Conservation (phyloP, 53 echinoderm and acorn worm species). For the Patiria pectinifera region DNA sequence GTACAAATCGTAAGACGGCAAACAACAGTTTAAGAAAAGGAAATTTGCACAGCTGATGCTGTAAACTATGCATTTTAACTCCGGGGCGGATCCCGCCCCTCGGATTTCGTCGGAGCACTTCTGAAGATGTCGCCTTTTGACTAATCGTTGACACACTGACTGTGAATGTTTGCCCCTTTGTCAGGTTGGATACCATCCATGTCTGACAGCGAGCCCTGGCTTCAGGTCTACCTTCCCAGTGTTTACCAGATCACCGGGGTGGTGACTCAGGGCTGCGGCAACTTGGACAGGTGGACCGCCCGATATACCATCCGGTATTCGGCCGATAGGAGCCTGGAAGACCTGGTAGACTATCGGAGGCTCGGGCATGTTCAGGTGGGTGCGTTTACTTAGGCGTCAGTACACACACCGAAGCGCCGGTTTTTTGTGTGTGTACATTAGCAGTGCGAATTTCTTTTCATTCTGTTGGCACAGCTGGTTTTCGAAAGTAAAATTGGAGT, state of each 20-base stretch:
- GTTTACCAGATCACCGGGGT: slow-evolving; percentile 67
- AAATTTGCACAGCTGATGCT: too few species aligned
- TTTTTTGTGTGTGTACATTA: neutral
- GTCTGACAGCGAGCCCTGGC: slow-evolving; percentile 11
- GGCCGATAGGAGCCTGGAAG: slow-evolving; percentile 21
- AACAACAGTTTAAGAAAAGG: too few species aligned
- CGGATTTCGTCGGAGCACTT: too few species aligned
- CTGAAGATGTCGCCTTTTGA: neutral
- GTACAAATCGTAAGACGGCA: too few species aligned
- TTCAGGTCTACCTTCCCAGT: slow-evolving; percentile 64
- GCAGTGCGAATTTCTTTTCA: neutral
- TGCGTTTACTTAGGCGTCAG: neutral
- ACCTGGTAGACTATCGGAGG: slow-evolving; percentile 17
- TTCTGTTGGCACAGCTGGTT: slow-evolving; percentile 37
- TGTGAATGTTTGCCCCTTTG: neutral
- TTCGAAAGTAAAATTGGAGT: neutral
- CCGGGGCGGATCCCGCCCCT: too few species aligned
- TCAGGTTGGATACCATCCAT: slow-evolving; percentile 80
- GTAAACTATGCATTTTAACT: too few species aligned
- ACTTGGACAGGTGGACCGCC: slow-evolving; percentile 53
- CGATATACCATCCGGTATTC: slow-evolving; percentile 64
- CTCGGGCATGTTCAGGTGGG: slow-evolving; percentile 8
- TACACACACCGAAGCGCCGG: neutral
- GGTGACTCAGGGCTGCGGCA: slow-evolving; percentile 83
- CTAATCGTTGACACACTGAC: neutral